Base-by-base conservation (phyloP, 2,113 vertebrate genomes). In the Actenoides hombroni region DNA sequence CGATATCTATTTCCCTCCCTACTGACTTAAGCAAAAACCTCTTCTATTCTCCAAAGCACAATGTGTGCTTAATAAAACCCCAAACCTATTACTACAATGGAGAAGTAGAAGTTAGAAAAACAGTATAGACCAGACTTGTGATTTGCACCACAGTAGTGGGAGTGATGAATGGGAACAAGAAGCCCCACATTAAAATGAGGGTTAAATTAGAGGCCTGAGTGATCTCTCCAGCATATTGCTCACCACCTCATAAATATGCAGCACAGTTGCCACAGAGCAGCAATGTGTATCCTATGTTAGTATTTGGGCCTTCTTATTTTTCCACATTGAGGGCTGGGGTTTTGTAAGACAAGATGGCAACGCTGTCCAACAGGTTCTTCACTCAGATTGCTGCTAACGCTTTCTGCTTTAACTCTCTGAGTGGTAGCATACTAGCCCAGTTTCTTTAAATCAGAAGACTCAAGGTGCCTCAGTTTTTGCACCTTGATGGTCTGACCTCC, bases 201-300 rank as follows among this genome's bases (percentile, higher is more conserved):
- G 11, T 70, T 54, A 76, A 60, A 67, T 65, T 16, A 49, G 40
- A 35, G 40, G 10, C 25, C 21, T 7, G 7, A 40, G 35, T 56
- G 13, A 16, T 68, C 33, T 79, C 44, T 54, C 13, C 75, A 57
- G 9, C 16, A 51, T 31, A 29, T 8, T 73, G 24, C 4, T 26
- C 20, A 51, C 7, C 26, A 42, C 23, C 9, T 53, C 59, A 31
- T 26, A 59, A 46, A 73, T 10, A 25, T 6, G 3, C 13, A 56
- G 18, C 13, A 15, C 16, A 10, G 25, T 5, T 70, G 29, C 40
- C 28, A 10, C 0, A 19, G 51, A 8, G 31, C 12, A 44, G n/a
- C 21, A 24, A n/a, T 2, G 0, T 9, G 3, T 16, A 53, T 3
- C 7, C 18, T 31, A 0, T 2, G 7, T 46, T 40, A 67, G 23